Evolutionary conservation across 2,888 invertebrate species (phyloP), one percentile per base, ranked within the genome.

Genomic region (Atherix ibis): DNA sequence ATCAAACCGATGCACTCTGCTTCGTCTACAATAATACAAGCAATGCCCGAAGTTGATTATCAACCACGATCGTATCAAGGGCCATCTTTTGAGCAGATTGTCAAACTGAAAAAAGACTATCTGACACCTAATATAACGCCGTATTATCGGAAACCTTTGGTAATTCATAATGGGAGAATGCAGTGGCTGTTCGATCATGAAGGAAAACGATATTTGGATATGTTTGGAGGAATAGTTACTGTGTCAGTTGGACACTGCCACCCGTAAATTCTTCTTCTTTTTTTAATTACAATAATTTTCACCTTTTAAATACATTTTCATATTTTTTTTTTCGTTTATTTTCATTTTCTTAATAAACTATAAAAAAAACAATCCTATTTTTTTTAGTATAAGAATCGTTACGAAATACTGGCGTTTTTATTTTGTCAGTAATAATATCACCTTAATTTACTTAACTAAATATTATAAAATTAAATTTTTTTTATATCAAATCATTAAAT

Each of bases 231-330:
- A 5, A 95, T 98, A 46, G 94, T 92, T 12, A 98, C 97, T 0
- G 87, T 97, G 25, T 91, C 91, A 34, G 91, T 95, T 3, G 95
- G 95, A 15, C 97, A 97, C 58, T 91, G 89, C 54, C 97, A 97
- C 65, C 94, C 95, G 89, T 92, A 67, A 77, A 83, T 71, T 26
- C 34, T 32, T 26, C n/a, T 26, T n/a, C n/a, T n/a, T n/a, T n/a
- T n/a, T n/a, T n/a, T n/a, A n/a, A n/a, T n/a, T n/a, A n/a, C n/a
- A n/a, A n/a, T n/a, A n/a, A n/a, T n/a, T n/a, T n/a, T n/a, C n/a
- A n/a, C n/a, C n/a, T n/a, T n/a, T n/a, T n/a, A n/a, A n/a, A n/a
- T n/a, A n/a, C 19, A 19, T n/a, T n/a, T n/a, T n/a, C n/a, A n/a
- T n/a, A n/a, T n/a, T n/a, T n/a, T n/a, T n/a, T n/a, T n/a, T n/a